Percentiles rank a stretch among this genome's conserved stretches.
These are phyloP conservation scores for Siderastrea radians DNA, from an alignment of 92 coral and sea anemone species.

Conservation along the genomic window DNA sequence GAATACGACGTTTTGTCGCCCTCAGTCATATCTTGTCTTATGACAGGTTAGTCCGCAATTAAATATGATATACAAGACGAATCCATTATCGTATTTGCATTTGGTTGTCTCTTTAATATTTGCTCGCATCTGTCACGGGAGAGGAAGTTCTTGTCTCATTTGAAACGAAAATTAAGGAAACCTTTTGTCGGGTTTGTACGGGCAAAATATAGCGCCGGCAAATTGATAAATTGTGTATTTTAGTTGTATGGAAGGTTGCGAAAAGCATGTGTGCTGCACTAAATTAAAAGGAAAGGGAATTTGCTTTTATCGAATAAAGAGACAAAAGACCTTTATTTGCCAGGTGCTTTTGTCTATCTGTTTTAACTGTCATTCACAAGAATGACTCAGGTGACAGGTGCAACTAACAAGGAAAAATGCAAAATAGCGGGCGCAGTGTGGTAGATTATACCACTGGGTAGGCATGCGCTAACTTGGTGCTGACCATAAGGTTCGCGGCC, in stretches of 20 bases:
- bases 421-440: no score
- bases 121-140: not conserved
- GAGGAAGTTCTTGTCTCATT: not conserved
- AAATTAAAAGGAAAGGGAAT: not conserved
- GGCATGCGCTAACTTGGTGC: no score
- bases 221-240: not conserved
- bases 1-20: slow-evolving; percentile 24
- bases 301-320: not conserved
- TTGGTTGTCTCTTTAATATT: not conserved
- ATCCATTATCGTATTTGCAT: slow-evolving; percentile 6
- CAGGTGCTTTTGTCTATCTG: slow-evolving; percentile 13
- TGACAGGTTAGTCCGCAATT: slow-evolving; percentile 10
- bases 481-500: no score
- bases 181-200: not conserved
- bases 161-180: not conserved
- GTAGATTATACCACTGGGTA: no score
- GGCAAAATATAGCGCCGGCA: not conserved
- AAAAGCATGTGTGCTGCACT: not conserved
- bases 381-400: slow-evolving; percentile 23
- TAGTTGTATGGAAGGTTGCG: not conserved
- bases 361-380: slow-evolving; percentile 17
- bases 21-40: slow-evolving; percentile 8
- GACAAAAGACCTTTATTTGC: slow-evolving; percentile 29
- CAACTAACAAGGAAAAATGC: not conserved
- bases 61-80: slow-evolving; percentile 7